Percentiles rank a stretch among this genome's conserved stretches.
These are phyloP conservation scores for Polydrusus cervinus DNA, from an alignment of 2,888 invertebrate genomes.

Conservation along the genomic window DNA sequence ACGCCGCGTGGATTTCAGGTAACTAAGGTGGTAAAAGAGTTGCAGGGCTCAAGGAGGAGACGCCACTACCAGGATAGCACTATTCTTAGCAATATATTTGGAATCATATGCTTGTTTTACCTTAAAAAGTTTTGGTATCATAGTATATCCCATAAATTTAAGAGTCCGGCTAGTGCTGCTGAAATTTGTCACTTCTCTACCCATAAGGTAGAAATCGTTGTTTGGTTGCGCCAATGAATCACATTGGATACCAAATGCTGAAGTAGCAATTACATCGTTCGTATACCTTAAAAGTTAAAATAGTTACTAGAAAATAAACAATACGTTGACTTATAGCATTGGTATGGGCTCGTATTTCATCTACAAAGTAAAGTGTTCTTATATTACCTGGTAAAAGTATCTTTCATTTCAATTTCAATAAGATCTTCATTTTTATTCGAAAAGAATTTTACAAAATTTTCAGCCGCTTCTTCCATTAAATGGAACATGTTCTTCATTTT, in stretches of 20 bases:
- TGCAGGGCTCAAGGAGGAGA: too few relatives aligned
- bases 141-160: slow-evolving; percentile 48
- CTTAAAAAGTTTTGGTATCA: slow-evolving; percentile 48
- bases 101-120: too few relatives aligned
- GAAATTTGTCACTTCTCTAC: slow-evolving; percentile 69
- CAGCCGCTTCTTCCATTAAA: slow-evolving; percentile 56
- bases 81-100: too few relatives aligned
- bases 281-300: slow-evolving; percentile 38
- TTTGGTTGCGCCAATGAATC: slow-evolving; percentile 66
- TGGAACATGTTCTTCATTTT: slow-evolving; percentile 66
- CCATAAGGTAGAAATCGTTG: slow-evolving; percentile 74
- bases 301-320: too few relatives aligned
- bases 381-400: slow-evolving; percentile 68
- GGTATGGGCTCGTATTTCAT: too few relatives aligned
- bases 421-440: slow-evolving; percentile 56
- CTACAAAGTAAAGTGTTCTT: neutral
- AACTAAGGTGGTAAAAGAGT: too few relatives aligned
- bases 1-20: too few relatives aligned
- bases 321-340: too few relatives aligned
- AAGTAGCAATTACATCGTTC: slow-evolving; percentile 39
- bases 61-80: too few relatives aligned
- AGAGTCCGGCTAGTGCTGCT: slow-evolving; percentile 51
- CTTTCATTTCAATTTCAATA: slow-evolving; percentile 69
- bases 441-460: slow-evolving; percentile 48
- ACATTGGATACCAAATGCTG: slow-evolving; percentile 46